These are phyloP conservation scores for Coboldia fuscipes DNA, from an alignment of 1,140 invertebrate genomes.

Conservation along the genomic window DNA sequence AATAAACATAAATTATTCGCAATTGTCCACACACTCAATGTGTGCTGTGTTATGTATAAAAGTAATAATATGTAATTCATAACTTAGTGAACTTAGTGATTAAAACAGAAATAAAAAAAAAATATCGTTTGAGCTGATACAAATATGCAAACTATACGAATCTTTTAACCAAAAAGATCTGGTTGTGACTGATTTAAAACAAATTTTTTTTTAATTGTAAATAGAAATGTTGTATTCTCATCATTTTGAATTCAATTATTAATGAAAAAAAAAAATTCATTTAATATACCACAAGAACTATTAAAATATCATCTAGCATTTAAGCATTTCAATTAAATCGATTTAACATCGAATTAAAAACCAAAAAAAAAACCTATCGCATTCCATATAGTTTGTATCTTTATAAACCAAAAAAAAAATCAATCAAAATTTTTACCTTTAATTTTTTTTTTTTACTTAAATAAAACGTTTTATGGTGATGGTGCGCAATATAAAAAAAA, in stretches of 20 bases:
- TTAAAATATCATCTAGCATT: neutral
- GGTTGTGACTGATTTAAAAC: neutral
- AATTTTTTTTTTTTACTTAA: neutral
- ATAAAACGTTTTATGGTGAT: neutral
- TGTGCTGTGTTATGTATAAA: too few species aligned
- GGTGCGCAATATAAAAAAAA: neutral
- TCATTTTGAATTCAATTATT: neutral
- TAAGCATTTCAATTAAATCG: neutral
- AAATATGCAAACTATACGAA: neutral
- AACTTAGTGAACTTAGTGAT: too few species aligned
- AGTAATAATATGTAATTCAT: too few species aligned
- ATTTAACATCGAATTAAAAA: too few species aligned
- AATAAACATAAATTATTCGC: too few species aligned
- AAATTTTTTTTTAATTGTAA: neutral
- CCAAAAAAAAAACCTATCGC: neutral
- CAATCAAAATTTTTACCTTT: neutral
- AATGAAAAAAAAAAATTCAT: neutral
- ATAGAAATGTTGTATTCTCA: neutral
- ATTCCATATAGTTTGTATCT: neutral
- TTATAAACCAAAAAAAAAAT: neutral
- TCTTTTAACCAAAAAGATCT: neutral
- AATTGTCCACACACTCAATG: too few species aligned
- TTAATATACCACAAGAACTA: neutral
- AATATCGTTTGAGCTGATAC: neutral
- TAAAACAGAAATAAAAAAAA: too few species aligned